Evolutionary conservation across 2,888 invertebrate species (phyloP).

Genomic region (Cheiracanthium punctorium): DNA sequence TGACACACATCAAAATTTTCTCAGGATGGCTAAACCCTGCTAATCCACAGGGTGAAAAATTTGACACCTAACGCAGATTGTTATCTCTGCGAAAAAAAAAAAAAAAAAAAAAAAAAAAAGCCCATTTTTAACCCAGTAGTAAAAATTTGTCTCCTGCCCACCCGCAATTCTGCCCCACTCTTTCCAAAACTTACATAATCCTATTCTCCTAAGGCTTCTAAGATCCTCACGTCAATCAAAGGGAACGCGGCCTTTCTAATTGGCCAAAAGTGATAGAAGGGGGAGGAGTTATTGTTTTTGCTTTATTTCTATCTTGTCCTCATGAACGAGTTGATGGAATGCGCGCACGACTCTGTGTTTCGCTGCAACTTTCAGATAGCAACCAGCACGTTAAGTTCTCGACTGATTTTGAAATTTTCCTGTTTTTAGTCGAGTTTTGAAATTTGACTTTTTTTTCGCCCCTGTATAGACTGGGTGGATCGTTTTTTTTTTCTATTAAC

Average conservation of each 20-base stretch:
- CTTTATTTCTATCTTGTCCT: conserved; percentile 15
- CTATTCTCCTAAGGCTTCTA: conserved; percentile 19
- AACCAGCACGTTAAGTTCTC: too few species aligned
- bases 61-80: not conserved
- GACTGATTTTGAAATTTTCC: too few species aligned
- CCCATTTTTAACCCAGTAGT: conserved; percentile 8
- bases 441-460: too few species aligned
- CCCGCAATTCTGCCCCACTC: conserved; percentile 9
- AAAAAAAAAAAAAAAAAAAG: too few species aligned
- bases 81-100: conserved; percentile 19
- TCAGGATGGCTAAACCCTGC: too few species aligned
- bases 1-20: too few species aligned
- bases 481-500: too few species aligned
- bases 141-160: conserved; percentile 14
- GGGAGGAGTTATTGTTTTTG: too few species aligned
- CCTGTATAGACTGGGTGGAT: too few species aligned
- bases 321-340: conserved; percentile 2
- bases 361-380: too few species aligned
- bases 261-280: conserved; percentile 14
- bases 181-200: conserved; percentile 7
- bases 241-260: not conserved
- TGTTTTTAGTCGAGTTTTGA: too few species aligned
- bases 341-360: conserved; percentile 18
- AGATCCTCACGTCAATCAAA: conserved; percentile 33
- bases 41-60: not conserved